Evolutionary conservation across 2,888 invertebrate genomes (phyloP).

Genomic region (Acleris laterana): DNA sequence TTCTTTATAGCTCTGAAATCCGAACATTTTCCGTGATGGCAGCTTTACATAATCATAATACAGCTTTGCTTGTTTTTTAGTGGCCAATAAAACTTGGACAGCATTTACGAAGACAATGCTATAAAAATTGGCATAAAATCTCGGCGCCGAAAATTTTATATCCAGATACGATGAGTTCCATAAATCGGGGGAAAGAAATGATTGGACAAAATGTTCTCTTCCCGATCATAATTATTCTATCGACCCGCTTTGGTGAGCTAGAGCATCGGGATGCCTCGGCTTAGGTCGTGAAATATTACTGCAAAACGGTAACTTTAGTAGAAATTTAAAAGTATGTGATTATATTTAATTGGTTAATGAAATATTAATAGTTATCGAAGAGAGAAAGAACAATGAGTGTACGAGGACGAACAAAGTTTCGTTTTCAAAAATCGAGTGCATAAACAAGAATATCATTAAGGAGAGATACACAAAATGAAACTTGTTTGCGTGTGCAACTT

Average conservation of each 20-base stretch:
- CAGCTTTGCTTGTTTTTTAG: constrained; percentile 60
- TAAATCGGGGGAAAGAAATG: constrained; percentile 63
- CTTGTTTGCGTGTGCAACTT: too few relatives aligned
- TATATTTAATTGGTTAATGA: too few relatives aligned
- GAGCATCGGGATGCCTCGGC: background rate
- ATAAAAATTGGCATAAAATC: constrained; percentile 81
- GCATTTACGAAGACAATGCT: constrained; percentile 78
- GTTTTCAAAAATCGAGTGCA: too few relatives aligned
- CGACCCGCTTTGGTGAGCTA: constrained; percentile 11
- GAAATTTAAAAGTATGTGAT: too few relatives aligned
- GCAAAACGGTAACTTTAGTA: background rate
- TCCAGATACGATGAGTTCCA: constrained; percentile 64
- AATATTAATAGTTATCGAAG: too few relatives aligned
- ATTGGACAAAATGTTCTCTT: constrained; percentile 58
- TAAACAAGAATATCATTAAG: too few relatives aligned
- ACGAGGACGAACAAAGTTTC: too few relatives aligned
- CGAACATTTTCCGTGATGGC: constrained; percentile 30
- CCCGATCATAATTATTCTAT: constrained; percentile 48
- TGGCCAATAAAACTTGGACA: constrained; percentile 73
- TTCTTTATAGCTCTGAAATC: constrained; percentile 29
- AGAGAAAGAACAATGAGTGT: too few relatives aligned
- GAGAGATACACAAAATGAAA: too few relatives aligned
- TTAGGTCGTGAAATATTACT: background rate
- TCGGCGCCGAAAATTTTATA: constrained; percentile 75
- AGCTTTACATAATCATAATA: constrained; percentile 58